These are phyloP conservation scores for Fulica atra DNA, from an alignment of 2,113 vertebrate genomes.

Conservation along the genomic window DNA sequence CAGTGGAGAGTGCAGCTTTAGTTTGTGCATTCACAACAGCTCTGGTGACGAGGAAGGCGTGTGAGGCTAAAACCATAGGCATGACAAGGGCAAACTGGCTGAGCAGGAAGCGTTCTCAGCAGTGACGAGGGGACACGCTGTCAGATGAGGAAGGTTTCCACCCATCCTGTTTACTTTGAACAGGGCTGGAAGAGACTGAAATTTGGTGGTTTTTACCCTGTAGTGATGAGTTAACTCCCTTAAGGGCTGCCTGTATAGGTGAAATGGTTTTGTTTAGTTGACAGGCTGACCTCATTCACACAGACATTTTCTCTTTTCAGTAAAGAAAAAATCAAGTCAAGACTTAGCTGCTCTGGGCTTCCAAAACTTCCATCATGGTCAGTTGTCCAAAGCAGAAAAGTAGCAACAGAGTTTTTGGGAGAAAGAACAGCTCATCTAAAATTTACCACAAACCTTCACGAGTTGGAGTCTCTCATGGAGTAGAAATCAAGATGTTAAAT, in stretches of 20 bases:
- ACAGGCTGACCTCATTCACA: not conserved
- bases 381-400: not conserved
- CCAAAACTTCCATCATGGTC: not conserved
- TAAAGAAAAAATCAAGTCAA: too few species aligned
- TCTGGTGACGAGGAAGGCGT: not conserved
- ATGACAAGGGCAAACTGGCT: not conserved
- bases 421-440: not conserved
- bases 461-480: not conserved
- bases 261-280: not conserved
- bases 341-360: not conserved
- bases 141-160: fast-evolving
- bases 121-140: fast-evolving
- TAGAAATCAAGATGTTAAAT: not conserved
- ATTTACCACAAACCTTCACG: not conserved
- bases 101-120: not conserved
- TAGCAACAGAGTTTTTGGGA: not conserved
- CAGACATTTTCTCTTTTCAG: not conserved
- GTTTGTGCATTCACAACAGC: not conserved
- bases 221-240: not conserved
- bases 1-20: not conserved
- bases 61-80: not conserved
- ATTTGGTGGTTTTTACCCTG: not conserved
- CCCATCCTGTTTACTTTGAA: not conserved
- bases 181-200: not conserved
- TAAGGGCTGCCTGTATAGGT: not conserved